phyloP scores from a whole-genome alignment of 2,797 vertebrate genomes.

The Cuculus canorus region DNA sequence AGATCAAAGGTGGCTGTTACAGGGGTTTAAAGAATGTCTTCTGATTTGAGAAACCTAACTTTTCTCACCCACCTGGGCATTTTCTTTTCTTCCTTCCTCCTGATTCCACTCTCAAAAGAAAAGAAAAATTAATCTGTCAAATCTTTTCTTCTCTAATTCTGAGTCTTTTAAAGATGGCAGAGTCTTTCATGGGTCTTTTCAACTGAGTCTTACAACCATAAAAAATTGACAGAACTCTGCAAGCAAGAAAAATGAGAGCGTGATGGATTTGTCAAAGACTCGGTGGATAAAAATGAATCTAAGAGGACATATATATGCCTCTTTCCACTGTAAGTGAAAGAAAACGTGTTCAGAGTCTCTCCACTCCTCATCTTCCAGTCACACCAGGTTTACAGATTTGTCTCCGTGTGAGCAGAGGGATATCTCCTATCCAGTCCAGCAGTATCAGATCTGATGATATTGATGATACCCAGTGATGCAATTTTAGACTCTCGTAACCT shows the following conservation, averaged over 20 bases:
- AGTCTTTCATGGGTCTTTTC: conserved; percentile 3
- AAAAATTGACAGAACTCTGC: not conserved
- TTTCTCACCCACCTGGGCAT: not conserved
- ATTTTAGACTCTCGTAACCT: not conserved
- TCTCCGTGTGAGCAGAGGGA: not conserved
- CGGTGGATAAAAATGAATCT: not conserved
- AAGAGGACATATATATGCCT: not conserved
- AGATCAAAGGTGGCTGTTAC: not conserved
- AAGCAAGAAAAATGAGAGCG: not conserved
- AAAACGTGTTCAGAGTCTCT: not conserved
- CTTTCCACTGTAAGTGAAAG: not conserved
- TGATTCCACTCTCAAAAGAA: not conserved
- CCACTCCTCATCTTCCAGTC: not conserved
- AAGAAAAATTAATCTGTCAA: not conserved
- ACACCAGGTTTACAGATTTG: not conserved
- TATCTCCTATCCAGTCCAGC: not conserved
- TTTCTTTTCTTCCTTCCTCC: not conserved
- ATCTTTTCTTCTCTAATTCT: not conserved
- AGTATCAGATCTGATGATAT: not conserved
- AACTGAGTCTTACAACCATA: not conserved
- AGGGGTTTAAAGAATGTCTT: not conserved
- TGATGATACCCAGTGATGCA: not conserved
- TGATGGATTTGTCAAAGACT: conserved; percentile 8
- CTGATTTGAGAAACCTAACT: not conserved
- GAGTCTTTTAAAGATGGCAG: conserved; percentile 18